These are phyloP conservation scores for Notocelia uddmanniana DNA, from an alignment of 2,888 invertebrate genomes.

Conservation along the genomic window DNA sequence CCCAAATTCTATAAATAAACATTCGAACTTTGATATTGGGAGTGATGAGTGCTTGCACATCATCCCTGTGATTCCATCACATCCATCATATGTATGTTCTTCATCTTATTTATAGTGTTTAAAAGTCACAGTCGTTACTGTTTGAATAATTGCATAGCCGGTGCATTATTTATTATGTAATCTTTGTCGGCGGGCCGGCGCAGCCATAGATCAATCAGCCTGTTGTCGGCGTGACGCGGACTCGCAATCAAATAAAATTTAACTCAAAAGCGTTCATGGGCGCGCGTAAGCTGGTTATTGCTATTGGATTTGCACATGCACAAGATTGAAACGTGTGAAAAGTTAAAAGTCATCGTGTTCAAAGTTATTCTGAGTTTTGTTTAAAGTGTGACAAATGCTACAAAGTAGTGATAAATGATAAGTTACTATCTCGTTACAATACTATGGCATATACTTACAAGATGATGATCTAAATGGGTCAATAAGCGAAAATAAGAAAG, in stretches of 20 bases:
- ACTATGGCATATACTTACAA: too few relatives aligned
- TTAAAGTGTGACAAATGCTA: too few relatives aligned
- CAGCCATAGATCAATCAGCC: constrained; percentile 80
- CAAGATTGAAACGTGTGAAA: not conserved
- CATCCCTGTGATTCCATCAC: too few relatives aligned
- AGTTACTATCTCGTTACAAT: too few relatives aligned
- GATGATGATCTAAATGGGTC: too few relatives aligned
- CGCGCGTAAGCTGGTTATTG: constrained; percentile 60
- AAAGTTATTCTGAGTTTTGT: not conserved
- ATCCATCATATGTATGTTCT: not conserved
- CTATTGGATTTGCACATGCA: constrained; percentile 41
- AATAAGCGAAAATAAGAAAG: too few relatives aligned
- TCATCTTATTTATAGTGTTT: constrained; percentile 20
- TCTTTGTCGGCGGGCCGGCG: constrained; percentile 63
- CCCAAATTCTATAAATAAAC: too few relatives aligned
- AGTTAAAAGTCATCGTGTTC: not conserved
- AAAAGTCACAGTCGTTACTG: constrained; percentile 31
- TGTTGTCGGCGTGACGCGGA: constrained; percentile 67
- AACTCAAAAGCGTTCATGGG: constrained; percentile 70
- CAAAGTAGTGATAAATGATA: too few relatives aligned
- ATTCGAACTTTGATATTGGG: too few relatives aligned
- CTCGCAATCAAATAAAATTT: constrained; percentile 84
- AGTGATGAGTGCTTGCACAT: too few relatives aligned
- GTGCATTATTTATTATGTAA: constrained; percentile 71
- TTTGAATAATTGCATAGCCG: constrained; percentile 59